A percentile compares a stretch with the other conserved stretches of the same genome.
Evolutionary conservation across 2,797 vertebrate species (phyloP).

Genomic region (Thaleichthys pacificus): DNA sequence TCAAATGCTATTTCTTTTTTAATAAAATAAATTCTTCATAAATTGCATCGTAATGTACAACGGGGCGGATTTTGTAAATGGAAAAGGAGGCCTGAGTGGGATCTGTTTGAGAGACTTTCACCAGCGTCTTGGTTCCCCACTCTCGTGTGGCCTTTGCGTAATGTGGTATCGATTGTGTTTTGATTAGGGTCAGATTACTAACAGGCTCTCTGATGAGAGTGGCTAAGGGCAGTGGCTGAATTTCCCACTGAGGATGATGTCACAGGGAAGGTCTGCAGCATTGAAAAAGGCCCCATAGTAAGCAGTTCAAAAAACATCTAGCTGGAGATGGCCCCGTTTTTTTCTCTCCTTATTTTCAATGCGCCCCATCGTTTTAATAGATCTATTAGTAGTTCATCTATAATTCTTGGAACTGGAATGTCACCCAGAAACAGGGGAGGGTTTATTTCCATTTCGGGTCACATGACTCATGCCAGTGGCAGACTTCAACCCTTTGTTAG

Average conservation of each 20-base stretch:
- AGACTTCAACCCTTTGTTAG: not conserved
- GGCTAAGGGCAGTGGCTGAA: conserved; percentile 52
- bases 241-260: conserved; percentile 49
- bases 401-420: not conserved
- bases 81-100: not conserved
- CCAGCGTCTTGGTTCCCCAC: conserved; percentile 42
- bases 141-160: conserved; percentile 54
- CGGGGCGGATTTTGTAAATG: not conserved
- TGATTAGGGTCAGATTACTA: conserved; percentile 67
- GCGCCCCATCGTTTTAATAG: not conserved
- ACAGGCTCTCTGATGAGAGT: conserved; percentile 47
- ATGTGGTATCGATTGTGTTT: conserved; percentile 69
- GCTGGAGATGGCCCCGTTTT: not conserved
- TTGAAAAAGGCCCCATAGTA: conserved; percentile 19
- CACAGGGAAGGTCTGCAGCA: conserved; percentile 31
- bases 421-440: not conserved
- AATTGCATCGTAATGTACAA: not conserved
- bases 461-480: not conserved
- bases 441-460: not conserved
- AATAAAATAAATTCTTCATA: not conserved
- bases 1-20: not conserved
- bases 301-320: not conserved
- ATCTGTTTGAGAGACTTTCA: not conserved
- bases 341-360: not conserved
- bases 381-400: not conserved